These are phyloP conservation scores for Ovibos moschatus DNA, from an alignment of 2,113 vertebrate species.

Conservation along the genomic window DNA sequence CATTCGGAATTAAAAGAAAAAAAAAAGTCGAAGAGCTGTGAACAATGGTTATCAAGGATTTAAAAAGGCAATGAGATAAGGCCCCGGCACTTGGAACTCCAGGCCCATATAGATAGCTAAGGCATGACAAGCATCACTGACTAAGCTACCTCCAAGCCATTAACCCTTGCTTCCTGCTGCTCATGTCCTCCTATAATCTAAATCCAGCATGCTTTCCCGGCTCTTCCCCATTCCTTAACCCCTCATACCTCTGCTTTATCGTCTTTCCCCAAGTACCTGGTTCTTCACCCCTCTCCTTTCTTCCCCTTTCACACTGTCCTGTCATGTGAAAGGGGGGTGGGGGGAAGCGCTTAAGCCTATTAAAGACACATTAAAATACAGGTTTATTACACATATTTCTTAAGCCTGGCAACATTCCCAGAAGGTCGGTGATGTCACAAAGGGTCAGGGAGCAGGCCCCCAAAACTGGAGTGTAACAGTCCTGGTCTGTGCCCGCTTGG, in stretches of 20 bases:
- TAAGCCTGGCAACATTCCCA: background rate
- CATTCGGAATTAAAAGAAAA: background rate
- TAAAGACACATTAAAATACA: background rate
- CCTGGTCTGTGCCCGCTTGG: background rate
- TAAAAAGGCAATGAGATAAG: background rate
- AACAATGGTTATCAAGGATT: background rate
- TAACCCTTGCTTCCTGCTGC: background rate
- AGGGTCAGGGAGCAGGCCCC: background rate
- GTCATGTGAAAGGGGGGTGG: background rate
- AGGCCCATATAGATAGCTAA: background rate
- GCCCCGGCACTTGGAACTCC: background rate
- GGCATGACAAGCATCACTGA: background rate
- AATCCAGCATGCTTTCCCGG: background rate
- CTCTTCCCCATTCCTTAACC: background rate
- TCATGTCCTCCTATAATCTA: background rate
- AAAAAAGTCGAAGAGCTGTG: background rate
- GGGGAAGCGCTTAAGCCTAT: background rate
- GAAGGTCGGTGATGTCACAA: background rate
- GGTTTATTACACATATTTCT: background rate
- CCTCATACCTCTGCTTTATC: background rate
- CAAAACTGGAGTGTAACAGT: rapidly evolving
- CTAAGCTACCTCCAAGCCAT: background rate
- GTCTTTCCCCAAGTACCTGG: background rate
- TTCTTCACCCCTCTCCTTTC: background rate
- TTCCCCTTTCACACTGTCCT: background rate